Base-by-base conservation (phyloP, 2,797 vertebrate species). In the Balearica regulorum region DNA sequence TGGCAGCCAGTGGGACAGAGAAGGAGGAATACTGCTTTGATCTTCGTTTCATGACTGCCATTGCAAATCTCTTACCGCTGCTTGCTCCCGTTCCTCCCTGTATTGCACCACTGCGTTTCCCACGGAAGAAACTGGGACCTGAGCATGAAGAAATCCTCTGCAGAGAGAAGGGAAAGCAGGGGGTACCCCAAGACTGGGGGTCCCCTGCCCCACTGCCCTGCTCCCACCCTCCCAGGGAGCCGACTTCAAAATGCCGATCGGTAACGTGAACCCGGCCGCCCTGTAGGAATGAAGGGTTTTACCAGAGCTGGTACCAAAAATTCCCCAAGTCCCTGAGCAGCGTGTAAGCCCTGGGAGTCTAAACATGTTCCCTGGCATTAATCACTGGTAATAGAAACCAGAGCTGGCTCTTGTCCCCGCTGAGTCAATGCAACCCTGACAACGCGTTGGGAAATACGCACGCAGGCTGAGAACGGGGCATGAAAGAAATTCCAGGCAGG, bases 311-410 rank as follows among this genome's bases (percentile, higher is more conserved):
- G 97, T 94, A 96, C 97, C 89, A 49, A 95, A 61, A 97, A 97
- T 96, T 97, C 96, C 95, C 97, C 33, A 62, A 93, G 97, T 95
- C 95, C 89, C 96, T 95, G 97, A 97, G 96, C 98, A 96, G 95
- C 66, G 46, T 94, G 96, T 95, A 96, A 96, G 96, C 96, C 97
- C 78, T 88, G 94, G 58, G 95, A 97, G 94, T 92, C 95, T 97
- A 97, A 98, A 98, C 98, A 96, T 62, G 49, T 96, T 94, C 97
- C 91, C 97, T 96, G 97, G 97, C 95, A 98, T 98, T 98, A 98
- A 98, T 98, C 98, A 98, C 58, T 79, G 93, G 91, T 98, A 98
- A 98, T 98, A 95, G 97, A 98, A 98, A 98, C 97, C 98, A 99
- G 98, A 98, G 95, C 96, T 98, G 97, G 97, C 97, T 96, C 94